Evolutionary conservation across 2,797 vertebrate genomes (phyloP).

Genomic region (Sebastes steindachneri): DNA sequence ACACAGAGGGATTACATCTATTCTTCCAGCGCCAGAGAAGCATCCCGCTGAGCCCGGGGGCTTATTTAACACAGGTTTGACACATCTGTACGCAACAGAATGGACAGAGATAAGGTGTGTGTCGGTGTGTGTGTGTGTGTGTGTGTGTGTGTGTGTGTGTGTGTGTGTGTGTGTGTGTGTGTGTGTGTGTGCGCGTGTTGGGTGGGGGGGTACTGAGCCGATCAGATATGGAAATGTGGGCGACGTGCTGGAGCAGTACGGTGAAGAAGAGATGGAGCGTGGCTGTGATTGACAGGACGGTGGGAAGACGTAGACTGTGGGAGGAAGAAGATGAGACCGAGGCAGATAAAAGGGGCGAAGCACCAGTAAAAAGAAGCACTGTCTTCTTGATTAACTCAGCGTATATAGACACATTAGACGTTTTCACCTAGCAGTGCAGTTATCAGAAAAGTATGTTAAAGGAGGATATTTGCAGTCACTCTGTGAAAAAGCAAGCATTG

Average conservation of each 20-base stretch:
- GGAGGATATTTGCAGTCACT: background rate
- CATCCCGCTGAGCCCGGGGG: constrained; percentile 35
- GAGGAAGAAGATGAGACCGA: background rate
- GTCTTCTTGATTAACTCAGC: background rate
- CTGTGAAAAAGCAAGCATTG: background rate
- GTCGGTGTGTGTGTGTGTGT: no score
- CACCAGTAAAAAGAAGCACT: background rate
- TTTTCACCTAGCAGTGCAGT: background rate
- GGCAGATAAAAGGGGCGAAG: constrained; percentile 11
- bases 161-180: no score
- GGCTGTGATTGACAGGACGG: constrained; percentile 22
- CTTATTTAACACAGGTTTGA: constrained; percentile 57
- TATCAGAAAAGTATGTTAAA: background rate
- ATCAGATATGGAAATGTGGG: constrained; percentile 64
- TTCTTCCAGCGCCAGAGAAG: constrained; percentile 55
- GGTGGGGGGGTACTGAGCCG: background rate
- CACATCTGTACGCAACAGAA: constrained; percentile 44
- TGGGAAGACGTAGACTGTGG: background rate
- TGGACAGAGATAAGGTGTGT: constrained; percentile 61
- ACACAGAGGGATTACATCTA: constrained; percentile 74
- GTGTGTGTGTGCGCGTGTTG: no score
- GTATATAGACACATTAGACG: background rate
- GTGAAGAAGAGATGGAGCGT: constrained; percentile 1
- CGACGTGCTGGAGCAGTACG: background rate
- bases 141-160: no score